Conservation (phyloP, 2,113 vertebrate species). For the Anguilla rostrata region DNA sequence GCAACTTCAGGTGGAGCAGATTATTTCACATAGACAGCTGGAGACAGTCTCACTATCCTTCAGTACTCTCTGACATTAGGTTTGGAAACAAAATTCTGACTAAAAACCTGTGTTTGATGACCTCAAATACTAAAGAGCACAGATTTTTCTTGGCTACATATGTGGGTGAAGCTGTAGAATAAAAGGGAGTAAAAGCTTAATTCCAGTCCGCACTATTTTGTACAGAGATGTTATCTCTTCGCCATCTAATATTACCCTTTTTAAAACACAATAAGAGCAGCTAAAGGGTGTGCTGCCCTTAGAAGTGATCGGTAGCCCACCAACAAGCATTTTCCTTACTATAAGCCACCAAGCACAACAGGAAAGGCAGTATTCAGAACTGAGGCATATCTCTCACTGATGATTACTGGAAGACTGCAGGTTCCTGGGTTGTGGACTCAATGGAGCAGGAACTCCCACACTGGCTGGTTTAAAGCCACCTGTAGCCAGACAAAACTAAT, state of each 20-base stretch:
- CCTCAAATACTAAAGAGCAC: background rate
- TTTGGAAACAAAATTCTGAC: background rate
- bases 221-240: background rate
- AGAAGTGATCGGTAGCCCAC: too few relatives aligned
- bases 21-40: background rate
- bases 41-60: background rate
- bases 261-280: too few relatives aligned
- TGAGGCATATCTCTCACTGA: background rate
- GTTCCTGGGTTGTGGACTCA: background rate
- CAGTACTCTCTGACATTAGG: background rate
- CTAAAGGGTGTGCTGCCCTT: too few relatives aligned
- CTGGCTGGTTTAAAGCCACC: background rate
- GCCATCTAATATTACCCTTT: background rate
- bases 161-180: background rate
- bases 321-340: too few relatives aligned
- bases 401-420: background rate
- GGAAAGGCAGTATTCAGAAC: background rate
- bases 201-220: background rate
- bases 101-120: background rate
- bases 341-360: background rate
- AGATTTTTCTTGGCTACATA: background rate
- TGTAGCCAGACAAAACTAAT: background rate
- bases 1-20: background rate
- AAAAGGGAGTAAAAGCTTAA: background rate
- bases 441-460: background rate